Evolutionary conservation across 2,113 vertebrate species (phyloP).

Genomic region (Ochotona princeps): DNA sequence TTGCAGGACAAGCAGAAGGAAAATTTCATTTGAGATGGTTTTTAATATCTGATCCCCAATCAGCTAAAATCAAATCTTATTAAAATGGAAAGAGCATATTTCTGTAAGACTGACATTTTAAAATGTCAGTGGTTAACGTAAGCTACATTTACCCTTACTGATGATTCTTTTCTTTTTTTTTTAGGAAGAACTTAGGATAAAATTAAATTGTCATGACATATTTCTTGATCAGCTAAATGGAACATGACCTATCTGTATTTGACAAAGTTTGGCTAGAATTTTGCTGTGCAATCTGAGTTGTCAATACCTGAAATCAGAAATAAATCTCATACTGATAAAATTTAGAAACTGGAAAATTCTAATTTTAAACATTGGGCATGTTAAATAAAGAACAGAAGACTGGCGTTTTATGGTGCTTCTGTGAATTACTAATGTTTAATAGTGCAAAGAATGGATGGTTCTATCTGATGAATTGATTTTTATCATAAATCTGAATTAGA

Average conservation of each 20-base stretch:
- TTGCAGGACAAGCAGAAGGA: conserved; percentile 10
- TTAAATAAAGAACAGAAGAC: not conserved
- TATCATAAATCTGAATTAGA: not conserved
- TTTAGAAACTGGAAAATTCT: not conserved
- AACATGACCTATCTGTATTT: not conserved
- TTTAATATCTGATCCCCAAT: conserved; percentile 32
- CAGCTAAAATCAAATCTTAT: conserved; percentile 9
- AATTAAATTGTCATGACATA: conserved; percentile 18
- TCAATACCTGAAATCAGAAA: not conserved
- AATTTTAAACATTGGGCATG: not conserved
- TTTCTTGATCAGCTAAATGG: not conserved
- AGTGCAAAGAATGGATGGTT: not conserved
- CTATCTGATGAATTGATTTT: not conserved
- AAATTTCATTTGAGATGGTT: not conserved
- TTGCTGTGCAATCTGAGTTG: not conserved
- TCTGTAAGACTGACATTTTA: conserved; percentile 60
- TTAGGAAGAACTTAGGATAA: conserved; percentile 14
- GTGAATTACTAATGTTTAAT: not conserved
- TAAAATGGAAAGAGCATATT: conserved; percentile 58
- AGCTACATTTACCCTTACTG: not conserved
- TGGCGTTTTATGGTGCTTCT: not conserved
- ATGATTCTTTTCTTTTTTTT: conserved; percentile 50
- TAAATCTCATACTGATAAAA: not conserved
- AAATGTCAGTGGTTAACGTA: conserved; percentile 64
- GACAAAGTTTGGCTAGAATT: conserved; percentile 9